Conservation (phyloP, 2,888 invertebrate species). For the Drosophila neotestacea region DNA sequence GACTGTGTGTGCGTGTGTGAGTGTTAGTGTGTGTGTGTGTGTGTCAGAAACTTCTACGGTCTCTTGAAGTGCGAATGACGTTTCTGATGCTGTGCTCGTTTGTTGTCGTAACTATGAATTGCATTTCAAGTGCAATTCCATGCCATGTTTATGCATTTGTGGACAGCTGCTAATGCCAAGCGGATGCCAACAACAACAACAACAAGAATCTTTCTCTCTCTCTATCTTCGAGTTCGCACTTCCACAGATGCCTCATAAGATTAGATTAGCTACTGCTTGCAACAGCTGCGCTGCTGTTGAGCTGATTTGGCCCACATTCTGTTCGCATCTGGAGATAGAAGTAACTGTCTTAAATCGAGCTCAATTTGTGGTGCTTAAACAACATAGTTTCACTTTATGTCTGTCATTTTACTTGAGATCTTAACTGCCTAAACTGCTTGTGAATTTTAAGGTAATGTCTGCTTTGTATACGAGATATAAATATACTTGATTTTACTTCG, state of each 20-base stretch:
- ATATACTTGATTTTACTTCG: background rate
- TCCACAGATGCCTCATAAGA: slow-evolving; percentile 28
- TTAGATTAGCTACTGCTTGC: slow-evolving; percentile 40
- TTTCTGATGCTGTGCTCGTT: slow-evolving; percentile 14
- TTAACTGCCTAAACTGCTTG: slow-evolving; percentile 5
- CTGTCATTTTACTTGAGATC: background rate
- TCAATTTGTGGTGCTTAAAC: slow-evolving; percentile 15
- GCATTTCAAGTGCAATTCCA: slow-evolving; percentile 59
- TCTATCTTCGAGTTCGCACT: slow-evolving; percentile 9
- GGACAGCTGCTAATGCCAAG: slow-evolving; percentile 50
- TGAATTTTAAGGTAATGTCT: background rate
- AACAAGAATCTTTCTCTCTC: slow-evolving; percentile 15
- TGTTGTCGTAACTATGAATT: slow-evolving; percentile 28
- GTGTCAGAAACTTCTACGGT: slow-evolving; percentile 30
- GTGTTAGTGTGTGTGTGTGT: background rate
- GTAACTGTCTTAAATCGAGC: slow-evolving; percentile 10
- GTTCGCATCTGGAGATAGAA: slow-evolving; percentile 7
- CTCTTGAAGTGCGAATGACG: slow-evolving; percentile 40
- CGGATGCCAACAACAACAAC: slow-evolving; percentile 35
- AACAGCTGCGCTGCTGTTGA: slow-evolving; percentile 24
- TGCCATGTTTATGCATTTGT: slow-evolving; percentile 50
- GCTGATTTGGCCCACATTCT: slow-evolving; percentile 34
- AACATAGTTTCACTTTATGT: slow-evolving; percentile 6
- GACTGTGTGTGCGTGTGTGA: background rate
- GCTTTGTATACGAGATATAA: too few species aligned